Conservation (phyloP, 2,113 vertebrate genomes). For the Pogonocichla stellata region DNA sequence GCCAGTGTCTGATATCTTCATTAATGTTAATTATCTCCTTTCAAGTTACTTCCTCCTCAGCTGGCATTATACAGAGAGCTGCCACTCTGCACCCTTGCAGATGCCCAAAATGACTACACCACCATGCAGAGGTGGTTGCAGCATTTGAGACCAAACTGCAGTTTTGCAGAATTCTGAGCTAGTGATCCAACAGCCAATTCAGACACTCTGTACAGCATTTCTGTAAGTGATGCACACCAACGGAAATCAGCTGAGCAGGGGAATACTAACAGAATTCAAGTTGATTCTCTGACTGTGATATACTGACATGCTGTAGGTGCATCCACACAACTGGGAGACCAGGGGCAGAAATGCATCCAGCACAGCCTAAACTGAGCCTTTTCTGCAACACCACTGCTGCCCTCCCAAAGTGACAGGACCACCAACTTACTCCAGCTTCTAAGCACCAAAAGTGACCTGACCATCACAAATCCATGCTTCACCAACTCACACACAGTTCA, state of each 20-base stretch:
- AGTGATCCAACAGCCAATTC: background rate
- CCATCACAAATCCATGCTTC: background rate
- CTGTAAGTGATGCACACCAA: rapidly evolving
- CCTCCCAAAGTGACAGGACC: background rate
- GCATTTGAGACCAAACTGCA: background rate
- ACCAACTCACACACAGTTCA: background rate
- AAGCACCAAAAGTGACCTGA: background rate
- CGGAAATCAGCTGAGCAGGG: rapidly evolving
- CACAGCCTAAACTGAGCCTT: background rate
- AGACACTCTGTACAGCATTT: background rate
- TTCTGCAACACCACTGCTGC: background rate
- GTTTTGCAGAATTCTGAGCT: background rate
- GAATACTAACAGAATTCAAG: background rate
- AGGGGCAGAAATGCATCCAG: background rate
- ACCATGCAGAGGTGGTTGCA: rapidly evolving
- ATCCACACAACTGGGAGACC: background rate
- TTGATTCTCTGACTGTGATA: background rate
- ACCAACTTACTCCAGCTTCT: background rate
- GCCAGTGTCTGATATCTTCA: background rate
- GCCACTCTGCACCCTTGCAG: background rate
- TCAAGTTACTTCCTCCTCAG: background rate
- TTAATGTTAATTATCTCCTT: background rate
- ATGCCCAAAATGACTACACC: background rate
- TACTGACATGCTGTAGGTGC: rapidly evolving
- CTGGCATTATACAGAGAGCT: background rate